Evolutionary conservation across 2,113 vertebrate species (phyloP), one percentile per base, ranked within the genome.

Genomic region (Malurus alboscapulatus): DNA sequence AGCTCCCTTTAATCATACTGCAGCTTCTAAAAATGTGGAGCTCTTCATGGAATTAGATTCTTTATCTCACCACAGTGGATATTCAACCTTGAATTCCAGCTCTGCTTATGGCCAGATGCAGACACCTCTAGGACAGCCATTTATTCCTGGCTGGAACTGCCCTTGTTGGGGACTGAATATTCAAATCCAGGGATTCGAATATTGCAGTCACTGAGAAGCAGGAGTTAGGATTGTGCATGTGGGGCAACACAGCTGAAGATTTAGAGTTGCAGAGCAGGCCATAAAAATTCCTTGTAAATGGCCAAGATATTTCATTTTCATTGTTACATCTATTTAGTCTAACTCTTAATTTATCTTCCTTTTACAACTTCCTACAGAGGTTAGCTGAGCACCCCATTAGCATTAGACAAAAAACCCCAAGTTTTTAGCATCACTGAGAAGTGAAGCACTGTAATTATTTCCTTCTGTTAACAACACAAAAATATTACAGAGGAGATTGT

Each of bases 261-360:
- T 84, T 81, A 61, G 34, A 51, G 38, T 30, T 67, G 44, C 2
- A 11, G 59, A 63, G 53, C 16, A 91, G 59, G 78, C 27, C 34
- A 53, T 78, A 91, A 93, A 91, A 84, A 77, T 44, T 87, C 61
- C 44, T 82, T 67, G 24, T 40, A 63, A 78, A 92, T 27, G 53
- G 73, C 53, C 40, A 93, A 74, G 57, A 78, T 48, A 84, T 51
- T 94, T 96, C 74, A 85, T 47, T 92, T 74, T 87, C n/a, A 51
- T 40, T 63, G 27, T 55, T 92, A 81, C 19, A 59, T 74, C 69
- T 87, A 78, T 78, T 89, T 78, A 75, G 42, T 71, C 53, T 85
- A 76, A 73, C 36, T 86, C 72, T 81, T 68, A 55, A 78, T 75
- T 92, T 87, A 87, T 74, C 71, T 91, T 72, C 44, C 27, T 72